phyloP scores from a whole-genome alignment of 2,888 invertebrate species.

The Andrena flavipes region DNA sequence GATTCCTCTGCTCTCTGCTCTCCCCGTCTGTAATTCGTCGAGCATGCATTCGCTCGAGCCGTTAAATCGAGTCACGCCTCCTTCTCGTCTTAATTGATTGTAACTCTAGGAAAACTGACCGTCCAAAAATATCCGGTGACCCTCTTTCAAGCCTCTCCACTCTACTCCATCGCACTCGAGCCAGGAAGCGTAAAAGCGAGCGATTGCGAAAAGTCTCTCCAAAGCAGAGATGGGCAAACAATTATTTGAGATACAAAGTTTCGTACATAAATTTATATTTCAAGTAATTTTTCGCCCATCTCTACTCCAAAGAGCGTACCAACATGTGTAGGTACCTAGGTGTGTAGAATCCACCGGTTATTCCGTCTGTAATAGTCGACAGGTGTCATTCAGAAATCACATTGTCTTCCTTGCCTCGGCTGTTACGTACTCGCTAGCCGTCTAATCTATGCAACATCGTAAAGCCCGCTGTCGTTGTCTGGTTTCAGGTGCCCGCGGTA shows the following conservation, averaged over 20 bases:
- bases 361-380: neutral
- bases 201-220: neutral
- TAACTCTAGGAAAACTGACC: slow-evolving; percentile 23
- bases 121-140: slow-evolving; percentile 38
- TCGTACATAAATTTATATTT: no score
- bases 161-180: neutral
- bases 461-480: neutral
- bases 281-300: no score
- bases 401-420: no score
- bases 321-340: no score
- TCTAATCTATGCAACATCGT: no score
- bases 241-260: no score
- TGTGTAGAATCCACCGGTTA: slow-evolving; percentile 17
- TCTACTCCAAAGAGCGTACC: no score
- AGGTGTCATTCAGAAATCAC: no score
- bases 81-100: neutral
- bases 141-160: slow-evolving; percentile 17
- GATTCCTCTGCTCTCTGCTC: no score
- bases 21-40: neutral
- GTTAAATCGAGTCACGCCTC: slow-evolving; percentile 10
- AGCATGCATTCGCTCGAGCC: neutral
- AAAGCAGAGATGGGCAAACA: neutral
- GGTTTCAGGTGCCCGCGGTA: slow-evolving; percentile 72
- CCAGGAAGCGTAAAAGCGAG: neutral
- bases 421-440: no score